A percentile compares a stretch with the other conserved stretches of the same genome.
Conservation (phyloP, 1,140 invertebrate species). For the Drosophila nebulosa region DNA sequence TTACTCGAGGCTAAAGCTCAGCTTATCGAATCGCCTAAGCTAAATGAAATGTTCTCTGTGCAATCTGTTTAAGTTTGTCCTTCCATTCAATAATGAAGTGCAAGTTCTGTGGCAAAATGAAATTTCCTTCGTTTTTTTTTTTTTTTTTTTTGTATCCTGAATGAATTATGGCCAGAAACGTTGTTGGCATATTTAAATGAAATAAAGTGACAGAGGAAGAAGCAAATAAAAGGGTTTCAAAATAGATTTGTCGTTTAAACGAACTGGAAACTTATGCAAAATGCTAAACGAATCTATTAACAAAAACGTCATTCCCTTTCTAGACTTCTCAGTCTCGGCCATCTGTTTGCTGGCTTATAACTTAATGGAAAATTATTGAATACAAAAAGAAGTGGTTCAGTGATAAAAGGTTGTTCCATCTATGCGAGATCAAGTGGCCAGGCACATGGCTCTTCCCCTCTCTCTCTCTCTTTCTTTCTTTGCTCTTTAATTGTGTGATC, state of each 20-base stretch:
- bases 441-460: no score
- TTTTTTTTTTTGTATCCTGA: slow-evolving; percentile 18
- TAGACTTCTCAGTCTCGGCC: no score
- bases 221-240: neutral
- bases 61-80: neutral
- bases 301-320: no score
- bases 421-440: no score
- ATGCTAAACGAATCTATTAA: no score
- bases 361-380: no score
- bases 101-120: slow-evolving; percentile 30
- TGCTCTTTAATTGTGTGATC: neutral
- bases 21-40: slow-evolving; percentile 37
- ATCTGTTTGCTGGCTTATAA: no score
- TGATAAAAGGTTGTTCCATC: no score
- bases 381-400: no score
- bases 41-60: neutral
- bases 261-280: no score
- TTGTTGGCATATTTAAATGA: slow-evolving; percentile 48
- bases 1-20: slow-evolving; percentile 28
- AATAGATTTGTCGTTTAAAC: neutral
- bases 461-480: no score
- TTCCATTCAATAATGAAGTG: neutral
- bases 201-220: neutral
- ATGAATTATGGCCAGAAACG: slow-evolving; percentile 33
- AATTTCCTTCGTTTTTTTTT: slow-evolving; percentile 23